Evolutionary conservation across 1,140 invertebrate species (phyloP), one percentile per base, ranked within the genome.

Genomic region (Phthorimaea operculella): DNA sequence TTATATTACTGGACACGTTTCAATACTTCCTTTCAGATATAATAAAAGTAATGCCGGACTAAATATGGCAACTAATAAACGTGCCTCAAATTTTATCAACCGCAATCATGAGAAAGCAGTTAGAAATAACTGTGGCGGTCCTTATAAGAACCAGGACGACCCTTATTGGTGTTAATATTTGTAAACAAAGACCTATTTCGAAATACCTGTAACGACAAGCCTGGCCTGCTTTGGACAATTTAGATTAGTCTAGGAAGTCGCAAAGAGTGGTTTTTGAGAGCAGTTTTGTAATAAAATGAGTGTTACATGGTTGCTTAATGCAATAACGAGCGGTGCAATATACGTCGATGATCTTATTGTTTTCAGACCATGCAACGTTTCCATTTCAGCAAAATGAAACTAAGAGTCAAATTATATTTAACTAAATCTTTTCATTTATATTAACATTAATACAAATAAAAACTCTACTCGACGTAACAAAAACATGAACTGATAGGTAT

Each of bases 21-120:
- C 53, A 64, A 74, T 73, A 74, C 72, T 79, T 80, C 79, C 77
- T 80, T 76, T 78, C 69, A 66, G 64, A 64, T 66, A 66, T 66
- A 59, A 51, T 21, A 58, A 39, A 39, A 39, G 36, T 39, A 39
- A 39, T 39, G 36, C 3, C n/a, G 1, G 36, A 39, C 36, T 39
- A 39, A 28, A 39, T 39, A 39, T 4, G 36, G 36, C 36, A 39
- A n/a, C 10, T 39, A 28, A 39, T 39, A n/a, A 12, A n/a, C 36
- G 36, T 39, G 36, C 36, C n/a, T 39, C 60, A 63, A 64, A 81
- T 74, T 83, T 79, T 52, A 63, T 57, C 64, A 78, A 28, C 79
- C 80, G 80, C 79, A 53, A 47, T 54, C 21, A 55, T 71, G 63
- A 64, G 62, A 60, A 70, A 68, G 63, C 68, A 66, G 70, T 72